Conservation (phyloP, 30 jellyfish, hydroid and myxozoan species). For the Turritopsis rubra region DNA sequence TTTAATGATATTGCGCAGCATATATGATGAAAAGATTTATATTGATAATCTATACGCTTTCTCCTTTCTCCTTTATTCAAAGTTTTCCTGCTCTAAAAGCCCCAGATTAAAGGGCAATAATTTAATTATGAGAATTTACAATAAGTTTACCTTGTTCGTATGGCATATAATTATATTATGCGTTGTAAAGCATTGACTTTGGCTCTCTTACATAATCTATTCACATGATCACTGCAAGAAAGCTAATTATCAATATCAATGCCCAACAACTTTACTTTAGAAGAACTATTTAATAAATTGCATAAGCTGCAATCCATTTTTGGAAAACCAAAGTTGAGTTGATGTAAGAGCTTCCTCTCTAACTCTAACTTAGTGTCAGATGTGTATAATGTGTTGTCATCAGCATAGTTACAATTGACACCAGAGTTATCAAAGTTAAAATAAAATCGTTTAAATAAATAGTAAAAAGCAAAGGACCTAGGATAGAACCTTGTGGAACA, state of each 20-base stretch:
- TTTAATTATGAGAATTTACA: neutral
- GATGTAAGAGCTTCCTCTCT: constrained; percentile 2
- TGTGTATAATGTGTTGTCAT: constrained; percentile 25
- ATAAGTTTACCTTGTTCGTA: neutral
- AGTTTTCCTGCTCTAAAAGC: neutral
- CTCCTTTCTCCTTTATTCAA: too few relatives aligned
- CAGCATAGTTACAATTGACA: constrained; percentile 21
- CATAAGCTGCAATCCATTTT: constrained; percentile 6
- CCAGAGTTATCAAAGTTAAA: constrained; percentile 1
- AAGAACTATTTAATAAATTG: neutral
- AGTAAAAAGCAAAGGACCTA: constrained; percentile 39
- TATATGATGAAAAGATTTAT: too few relatives aligned
- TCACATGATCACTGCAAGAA: constrained; percentile 6
- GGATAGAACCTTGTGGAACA: constrained; percentile 55
- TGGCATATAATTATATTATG: neutral
- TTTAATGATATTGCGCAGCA: too few relatives aligned
- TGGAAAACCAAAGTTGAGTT: constrained; percentile 7
- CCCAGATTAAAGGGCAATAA: constrained; percentile 7
- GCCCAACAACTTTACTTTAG: constrained; percentile 10
- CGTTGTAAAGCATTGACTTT: constrained; percentile 9
- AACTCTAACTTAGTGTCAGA: neutral
- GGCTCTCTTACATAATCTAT: constrained; percentile 6
- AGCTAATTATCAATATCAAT: neutral
- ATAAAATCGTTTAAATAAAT: constrained; percentile 30
- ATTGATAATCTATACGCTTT: too few relatives aligned